Evolutionary conservation across 2,797 vertebrate species (phyloP), one percentile per base, ranked within the genome.

Genomic region (Pangasius larnaudii): DNA sequence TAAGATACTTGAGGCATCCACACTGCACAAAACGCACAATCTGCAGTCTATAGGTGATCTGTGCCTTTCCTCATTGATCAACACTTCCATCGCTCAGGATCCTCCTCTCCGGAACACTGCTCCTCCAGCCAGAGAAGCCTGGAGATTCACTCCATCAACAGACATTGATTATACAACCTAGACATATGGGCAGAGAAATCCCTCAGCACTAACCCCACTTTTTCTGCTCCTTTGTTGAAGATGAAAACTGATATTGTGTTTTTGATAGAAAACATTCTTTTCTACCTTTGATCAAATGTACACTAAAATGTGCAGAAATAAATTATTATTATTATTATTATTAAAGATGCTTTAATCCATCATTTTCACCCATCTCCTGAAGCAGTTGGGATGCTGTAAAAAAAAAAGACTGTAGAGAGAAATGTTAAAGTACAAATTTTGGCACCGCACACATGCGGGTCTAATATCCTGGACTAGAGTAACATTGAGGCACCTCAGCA

Each of bases 61-160:
- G 22, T n/a, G 61, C 84, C 77, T 80, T 65, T 81, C 67, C 19
- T 30, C 61, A 81, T 75, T 63, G 80, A 87, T 86, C 85, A 67
- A 81, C 80, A 74, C 87, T 77, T 90, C 13, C 59, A 75, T 84
- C 79, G 30, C 36, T 69, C 58, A 83, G 59, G 10, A 56, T 83
- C 71, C 78, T 56, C 51, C 74, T 79, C 63, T 65, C 72, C 49
- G 30, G 58, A 65, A 27, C 85, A 8, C 63, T 79, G 69, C 18
- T n/a, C 39, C 63, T 88, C 77, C 3, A 65, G 1, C 24, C 82
- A 49, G 39, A 56, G 8, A 69, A 85, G 77, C 30, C 74, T 67
- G 39, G 63, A 58, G 82, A 89, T 80, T 80, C 24, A 39, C 89
- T 89, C 85, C 67, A 89, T 87, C 84, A 86, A 75, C 51, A 53